Percentiles rank a stretch among this genome's conserved stretches.
phyloP scores from a whole-genome alignment of 2,888 invertebrate species.

The Apamea sordens region DNA sequence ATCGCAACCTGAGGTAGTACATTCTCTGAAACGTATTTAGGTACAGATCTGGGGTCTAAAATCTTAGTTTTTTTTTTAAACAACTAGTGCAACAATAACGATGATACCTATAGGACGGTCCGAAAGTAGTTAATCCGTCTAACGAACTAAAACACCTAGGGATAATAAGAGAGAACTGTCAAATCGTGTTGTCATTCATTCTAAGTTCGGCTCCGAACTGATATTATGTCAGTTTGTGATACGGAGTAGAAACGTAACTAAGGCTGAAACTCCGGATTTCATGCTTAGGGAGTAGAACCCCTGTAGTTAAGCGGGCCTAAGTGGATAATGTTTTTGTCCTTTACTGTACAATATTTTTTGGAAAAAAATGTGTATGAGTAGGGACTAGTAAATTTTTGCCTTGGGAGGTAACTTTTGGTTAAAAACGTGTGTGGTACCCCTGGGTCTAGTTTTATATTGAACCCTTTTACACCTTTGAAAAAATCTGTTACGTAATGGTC shows the following conservation, averaged over 20 bases:
- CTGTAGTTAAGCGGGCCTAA: background rate
- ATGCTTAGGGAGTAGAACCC: too few species aligned
- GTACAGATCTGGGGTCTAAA: background rate
- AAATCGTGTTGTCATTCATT: too few species aligned
- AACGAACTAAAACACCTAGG: background rate
- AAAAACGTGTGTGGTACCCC: conserved; percentile 16
- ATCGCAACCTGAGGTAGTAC: too few species aligned
- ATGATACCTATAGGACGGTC: too few species aligned
- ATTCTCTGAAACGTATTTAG: background rate
- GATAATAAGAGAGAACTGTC: too few species aligned
- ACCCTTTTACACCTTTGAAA: conserved; percentile 45
- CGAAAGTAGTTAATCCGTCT: too few species aligned
- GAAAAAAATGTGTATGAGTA: background rate
- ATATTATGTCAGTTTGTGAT: too few species aligned
- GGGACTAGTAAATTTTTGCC: background rate
- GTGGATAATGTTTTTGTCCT: background rate
- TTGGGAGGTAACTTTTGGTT: conserved; percentile 22
- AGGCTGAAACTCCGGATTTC: too few species aligned
- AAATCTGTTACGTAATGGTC: conserved; percentile 6
- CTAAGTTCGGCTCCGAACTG: too few species aligned
- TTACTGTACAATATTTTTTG: background rate
- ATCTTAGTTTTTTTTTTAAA: too few species aligned
- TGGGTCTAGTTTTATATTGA: conserved; percentile 33
- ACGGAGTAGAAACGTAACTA: too few species aligned
- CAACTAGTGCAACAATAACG: too few species aligned